Evolutionary conservation across 2,797 vertebrate genomes (phyloP).

Genomic region (Manis pentadactyla): DNA sequence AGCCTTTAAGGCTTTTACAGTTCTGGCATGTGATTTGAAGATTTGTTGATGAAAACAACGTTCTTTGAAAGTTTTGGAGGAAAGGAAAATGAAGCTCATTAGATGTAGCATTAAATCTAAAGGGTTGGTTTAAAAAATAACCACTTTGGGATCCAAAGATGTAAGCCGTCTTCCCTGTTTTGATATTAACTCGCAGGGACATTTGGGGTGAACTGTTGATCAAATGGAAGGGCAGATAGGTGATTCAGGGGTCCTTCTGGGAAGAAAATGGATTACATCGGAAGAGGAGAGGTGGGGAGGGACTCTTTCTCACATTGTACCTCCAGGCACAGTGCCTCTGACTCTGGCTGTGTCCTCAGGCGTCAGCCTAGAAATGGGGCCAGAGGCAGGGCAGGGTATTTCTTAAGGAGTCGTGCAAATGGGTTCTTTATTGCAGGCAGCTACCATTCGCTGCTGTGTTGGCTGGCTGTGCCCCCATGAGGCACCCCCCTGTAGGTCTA

Average conservation of each 20-base stretch:
- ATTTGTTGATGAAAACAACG: slow-evolving; percentile 33
- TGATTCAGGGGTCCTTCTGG: not conserved
- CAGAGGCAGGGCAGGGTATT: not conserved
- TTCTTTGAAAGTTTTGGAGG: slow-evolving; percentile 57
- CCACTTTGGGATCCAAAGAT: not conserved
- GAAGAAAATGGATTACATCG: not conserved
- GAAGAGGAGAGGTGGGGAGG: not conserved
- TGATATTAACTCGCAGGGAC: not conserved
- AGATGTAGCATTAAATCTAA: not conserved
- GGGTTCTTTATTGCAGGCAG: not conserved
- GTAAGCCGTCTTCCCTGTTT: not conserved
- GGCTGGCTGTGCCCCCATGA: not conserved
- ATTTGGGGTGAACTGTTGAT: not conserved
- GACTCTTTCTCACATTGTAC: not conserved
- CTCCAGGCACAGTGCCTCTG: not conserved
- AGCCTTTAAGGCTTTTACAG: not conserved
- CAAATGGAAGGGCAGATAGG: not conserved
- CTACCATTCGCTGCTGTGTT: not conserved
- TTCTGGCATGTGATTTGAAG: slow-evolving; percentile 36
- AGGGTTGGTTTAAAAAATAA: not conserved
- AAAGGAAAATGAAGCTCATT: slow-evolving; percentile 24
- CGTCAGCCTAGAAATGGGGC: not conserved
- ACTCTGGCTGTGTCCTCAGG: not conserved
- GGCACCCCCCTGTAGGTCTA: not conserved
- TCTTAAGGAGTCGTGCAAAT: not conserved